Evolutionary conservation across 2,113 vertebrate genomes (phyloP), one percentile per base, ranked within the genome.

Genomic region (Vombatus ursinus): DNA sequence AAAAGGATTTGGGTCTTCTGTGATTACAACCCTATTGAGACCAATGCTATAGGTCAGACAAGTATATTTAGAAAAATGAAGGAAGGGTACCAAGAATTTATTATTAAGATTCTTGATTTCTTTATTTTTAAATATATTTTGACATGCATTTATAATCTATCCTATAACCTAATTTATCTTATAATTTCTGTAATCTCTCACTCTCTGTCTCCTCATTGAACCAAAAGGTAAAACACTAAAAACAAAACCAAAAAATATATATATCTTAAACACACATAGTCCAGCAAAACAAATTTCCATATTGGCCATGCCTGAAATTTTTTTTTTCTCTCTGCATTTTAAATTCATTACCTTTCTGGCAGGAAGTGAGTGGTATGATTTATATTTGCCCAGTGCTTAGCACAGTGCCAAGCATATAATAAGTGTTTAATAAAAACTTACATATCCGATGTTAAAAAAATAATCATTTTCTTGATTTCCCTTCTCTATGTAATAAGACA

Each of bases 11-110:
- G 0, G 19, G 19, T 6, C 68, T 84, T 84, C n/a, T 44, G 19
- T 44, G 68, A 57, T 95, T 90, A 89, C 90, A 93, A n/a, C 96
- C 48, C 94, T 89, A n/a, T 93, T 95, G 92, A 90, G 90, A 97
- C 95, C 92, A 97, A 93, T 95, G 96, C 48, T 91, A 54, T 68
- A 54, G 96, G 94, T 95, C 94, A 96, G 96, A 61, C 24, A 4
- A 28, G 91, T 93, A 28, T 54, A 84, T 23, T 96, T 84, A 54
- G 84, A 93, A 84, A 84, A 84, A 84, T 44, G 19, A 84, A 96
- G 84, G 19, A 95, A 94, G 94, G 89, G 93, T 91, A 84, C 92
- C 57, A 94, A 92, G 28, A 91, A 90, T 94, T 96, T 96, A 12
- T 94, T 52, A 77, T 93, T 97, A 94, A 26, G 53, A 53, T 91